phyloP scores from a whole-genome alignment of 2,113 vertebrate species.

The Bubo blakistoni region DNA sequence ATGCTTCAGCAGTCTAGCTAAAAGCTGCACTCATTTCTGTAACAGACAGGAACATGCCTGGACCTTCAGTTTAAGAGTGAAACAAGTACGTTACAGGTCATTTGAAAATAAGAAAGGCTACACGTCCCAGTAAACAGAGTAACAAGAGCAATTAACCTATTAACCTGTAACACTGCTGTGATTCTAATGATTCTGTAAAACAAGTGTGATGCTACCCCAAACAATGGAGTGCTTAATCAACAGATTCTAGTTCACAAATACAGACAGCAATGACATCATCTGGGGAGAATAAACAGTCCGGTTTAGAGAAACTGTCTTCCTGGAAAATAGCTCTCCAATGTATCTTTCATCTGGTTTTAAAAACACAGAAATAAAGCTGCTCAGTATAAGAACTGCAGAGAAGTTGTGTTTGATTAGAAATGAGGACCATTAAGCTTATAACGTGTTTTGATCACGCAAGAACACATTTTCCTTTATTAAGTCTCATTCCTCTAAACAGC shows the following conservation, averaged over 20 bases:
- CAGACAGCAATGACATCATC: background rate
- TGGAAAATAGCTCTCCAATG: background rate
- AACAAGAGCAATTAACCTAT: constrained; percentile 17
- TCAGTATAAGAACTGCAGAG: background rate
- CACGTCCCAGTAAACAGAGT: background rate
- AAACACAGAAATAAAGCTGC: background rate
- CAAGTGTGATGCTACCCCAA: background rate
- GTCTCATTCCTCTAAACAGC: background rate
- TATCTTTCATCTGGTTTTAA: background rate
- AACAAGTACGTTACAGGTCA: background rate
- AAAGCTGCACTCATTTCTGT: background rate
- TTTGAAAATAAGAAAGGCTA: background rate
- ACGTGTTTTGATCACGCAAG: background rate
- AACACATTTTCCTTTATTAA: background rate
- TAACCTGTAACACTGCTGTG: background rate
- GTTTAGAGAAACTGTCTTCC: background rate
- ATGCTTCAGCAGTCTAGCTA: background rate
- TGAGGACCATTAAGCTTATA: background rate
- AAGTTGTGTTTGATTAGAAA: background rate
- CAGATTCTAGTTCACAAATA: background rate
- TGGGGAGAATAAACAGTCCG: background rate
- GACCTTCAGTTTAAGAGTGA: background rate
- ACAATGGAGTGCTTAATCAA: background rate
- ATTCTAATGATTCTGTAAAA: background rate
- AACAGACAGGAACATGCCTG: background rate